Evolutionary conservation across 2,113 vertebrate species (phyloP).

Genomic region (Regulus satrapa): DNA sequence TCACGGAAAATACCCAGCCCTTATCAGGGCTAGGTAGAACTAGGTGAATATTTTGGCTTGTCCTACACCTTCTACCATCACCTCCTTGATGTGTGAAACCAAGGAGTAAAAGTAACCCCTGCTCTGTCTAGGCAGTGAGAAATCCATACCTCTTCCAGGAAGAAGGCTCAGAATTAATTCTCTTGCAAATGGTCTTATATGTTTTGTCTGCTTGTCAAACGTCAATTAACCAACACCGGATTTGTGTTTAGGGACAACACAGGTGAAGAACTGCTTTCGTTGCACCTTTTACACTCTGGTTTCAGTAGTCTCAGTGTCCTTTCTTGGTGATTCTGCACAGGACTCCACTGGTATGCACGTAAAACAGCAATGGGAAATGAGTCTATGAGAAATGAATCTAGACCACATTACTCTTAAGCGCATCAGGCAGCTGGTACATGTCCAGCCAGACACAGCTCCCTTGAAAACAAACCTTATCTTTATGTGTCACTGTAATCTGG

Average conservation of each 20-base stretch:
- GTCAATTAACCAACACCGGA: rapidly evolving
- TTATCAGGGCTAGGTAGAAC: background rate
- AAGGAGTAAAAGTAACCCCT: background rate
- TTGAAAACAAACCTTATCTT: background rate
- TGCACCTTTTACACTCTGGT: background rate
- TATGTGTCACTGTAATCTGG: background rate
- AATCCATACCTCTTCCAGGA: background rate
- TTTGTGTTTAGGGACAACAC: background rate
- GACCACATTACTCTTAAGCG: background rate
- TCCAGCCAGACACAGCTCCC: background rate
- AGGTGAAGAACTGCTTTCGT: background rate
- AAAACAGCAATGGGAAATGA: background rate
- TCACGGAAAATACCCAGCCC: background rate
- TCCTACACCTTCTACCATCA: background rate
- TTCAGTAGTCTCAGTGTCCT: background rate
- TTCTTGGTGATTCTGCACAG: background rate
- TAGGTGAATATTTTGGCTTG: background rate
- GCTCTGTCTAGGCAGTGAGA: background rate
- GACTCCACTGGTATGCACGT: rapidly evolving
- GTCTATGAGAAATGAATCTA: background rate
- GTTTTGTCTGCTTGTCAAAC: background rate
- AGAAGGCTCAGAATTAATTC: background rate
- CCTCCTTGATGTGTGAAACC: background rate
- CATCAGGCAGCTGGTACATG: background rate
- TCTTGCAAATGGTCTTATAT: background rate